These are phyloP conservation scores for Procambarus virginalis DNA, from an alignment of 1,140 invertebrate species.

Conservation along the genomic window DNA sequence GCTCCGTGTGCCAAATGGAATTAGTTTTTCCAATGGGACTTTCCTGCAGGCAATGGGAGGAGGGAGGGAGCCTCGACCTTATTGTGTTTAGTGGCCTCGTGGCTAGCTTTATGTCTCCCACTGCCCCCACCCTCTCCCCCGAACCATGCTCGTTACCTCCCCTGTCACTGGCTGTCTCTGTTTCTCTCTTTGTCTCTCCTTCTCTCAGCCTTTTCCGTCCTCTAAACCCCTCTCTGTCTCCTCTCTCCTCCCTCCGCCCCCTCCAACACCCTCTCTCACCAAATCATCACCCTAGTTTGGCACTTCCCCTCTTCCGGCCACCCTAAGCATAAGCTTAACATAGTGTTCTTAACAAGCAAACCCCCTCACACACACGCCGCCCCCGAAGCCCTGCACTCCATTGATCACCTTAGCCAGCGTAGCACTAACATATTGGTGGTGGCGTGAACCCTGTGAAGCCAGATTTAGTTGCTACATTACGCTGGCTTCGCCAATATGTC, in stretches of 20 bases:
- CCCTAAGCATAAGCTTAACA: too few relatives aligned
- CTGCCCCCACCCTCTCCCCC: neutral
- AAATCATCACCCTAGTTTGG: too few relatives aligned
- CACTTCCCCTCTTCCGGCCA: too few relatives aligned
- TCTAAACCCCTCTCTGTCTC: neutral
- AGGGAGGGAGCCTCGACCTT: neutral
- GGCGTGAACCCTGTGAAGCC: neutral
- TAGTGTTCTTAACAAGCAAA: too few relatives aligned
- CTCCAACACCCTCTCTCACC: neutral
- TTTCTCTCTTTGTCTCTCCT: neutral
- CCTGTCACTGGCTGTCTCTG: neutral
- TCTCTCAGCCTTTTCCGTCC: neutral
- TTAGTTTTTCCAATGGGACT: slow-evolving; percentile 60
- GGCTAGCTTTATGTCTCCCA: neutral
- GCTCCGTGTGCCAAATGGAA: slow-evolving; percentile 57
- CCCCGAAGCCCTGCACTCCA: neutral
- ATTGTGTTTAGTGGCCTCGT: neutral
- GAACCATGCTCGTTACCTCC: neutral
- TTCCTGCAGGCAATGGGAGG: slow-evolving; percentile 22
- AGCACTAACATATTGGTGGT: neutral
- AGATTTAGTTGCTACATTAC: neutral
- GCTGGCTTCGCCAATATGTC: neutral
- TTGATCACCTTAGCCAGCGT: neutral
- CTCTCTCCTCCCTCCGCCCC: neutral
- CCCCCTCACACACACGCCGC: too few relatives aligned